phyloP scores from a whole-genome alignment of 2,888 invertebrate genomes.

The Rotaria macrura region DNA sequence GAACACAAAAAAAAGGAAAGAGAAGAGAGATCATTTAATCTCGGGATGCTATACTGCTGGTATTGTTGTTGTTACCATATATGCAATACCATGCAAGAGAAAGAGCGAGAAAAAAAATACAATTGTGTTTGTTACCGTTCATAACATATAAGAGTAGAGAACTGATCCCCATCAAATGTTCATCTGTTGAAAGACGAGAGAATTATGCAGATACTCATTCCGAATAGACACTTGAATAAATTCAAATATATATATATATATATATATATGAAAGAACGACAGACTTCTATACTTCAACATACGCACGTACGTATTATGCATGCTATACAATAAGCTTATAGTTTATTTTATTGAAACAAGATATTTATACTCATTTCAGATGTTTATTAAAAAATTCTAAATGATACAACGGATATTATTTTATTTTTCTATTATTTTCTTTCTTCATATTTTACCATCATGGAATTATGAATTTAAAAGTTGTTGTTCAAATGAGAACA shows the following conservation, averaged over 20 bases:
- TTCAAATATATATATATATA: not conserved
- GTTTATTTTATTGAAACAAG: too few species aligned
- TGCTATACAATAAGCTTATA: too few species aligned
- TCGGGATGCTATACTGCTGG: not conserved
- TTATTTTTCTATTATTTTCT: not conserved
- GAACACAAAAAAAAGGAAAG: not conserved
- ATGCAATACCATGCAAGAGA: not conserved
- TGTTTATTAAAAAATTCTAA: not conserved
- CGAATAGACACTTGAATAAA: not conserved
- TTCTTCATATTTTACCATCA: not conserved
- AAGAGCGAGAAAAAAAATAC: not conserved
- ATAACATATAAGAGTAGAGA: not conserved
- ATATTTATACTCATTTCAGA: not conserved
- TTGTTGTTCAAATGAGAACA: not conserved
- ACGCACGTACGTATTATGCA: too few species aligned
- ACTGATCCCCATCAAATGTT: not conserved
- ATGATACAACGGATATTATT: not conserved
- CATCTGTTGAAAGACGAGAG: not conserved
- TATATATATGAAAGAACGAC: too few species aligned
- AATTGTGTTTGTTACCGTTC: conserved; percentile 1
- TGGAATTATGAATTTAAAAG: not conserved
- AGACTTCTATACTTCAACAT: too few species aligned
- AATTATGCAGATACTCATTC: not conserved
- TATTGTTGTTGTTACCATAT: not conserved
- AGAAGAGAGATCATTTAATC: not conserved